phyloP scores from a whole-genome alignment of 1,140 invertebrate genomes.

The Drosophila murphyi region DNA sequence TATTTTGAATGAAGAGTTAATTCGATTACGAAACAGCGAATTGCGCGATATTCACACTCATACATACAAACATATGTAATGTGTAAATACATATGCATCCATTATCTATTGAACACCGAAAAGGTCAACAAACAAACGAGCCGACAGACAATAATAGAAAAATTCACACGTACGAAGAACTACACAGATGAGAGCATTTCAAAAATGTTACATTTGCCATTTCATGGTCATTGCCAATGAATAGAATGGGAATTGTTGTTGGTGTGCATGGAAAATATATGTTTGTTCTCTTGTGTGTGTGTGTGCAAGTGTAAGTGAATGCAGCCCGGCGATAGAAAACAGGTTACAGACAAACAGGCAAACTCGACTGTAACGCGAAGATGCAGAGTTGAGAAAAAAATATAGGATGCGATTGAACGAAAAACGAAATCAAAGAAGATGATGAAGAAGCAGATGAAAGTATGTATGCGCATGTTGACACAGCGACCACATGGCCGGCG shows the following conservation, averaged over 20 bases:
- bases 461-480: conserved; percentile 35
- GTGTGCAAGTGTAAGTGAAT: conserved; percentile 27
- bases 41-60: conserved; percentile 27
- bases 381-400: conserved; percentile 40
- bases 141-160: conserved; percentile 53
- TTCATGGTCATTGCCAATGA: conserved; percentile 77
- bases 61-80: conserved; percentile 11
- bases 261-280: conserved; percentile 35
- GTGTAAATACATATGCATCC: conserved; percentile 2
- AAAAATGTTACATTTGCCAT: conserved; percentile 50
- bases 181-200: conserved; percentile 34
- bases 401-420: conserved; percentile 63
- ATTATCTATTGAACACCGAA: conserved; percentile 52
- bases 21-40: conserved; percentile 33
- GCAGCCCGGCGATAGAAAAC: conserved; percentile 60
- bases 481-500: conserved; percentile 48
- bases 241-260: conserved; percentile 52
- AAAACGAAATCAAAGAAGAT: conserved; percentile 56
- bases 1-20: conserved; percentile 44
- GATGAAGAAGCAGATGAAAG: conserved; percentile 13
- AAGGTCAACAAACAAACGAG: conserved; percentile 70
- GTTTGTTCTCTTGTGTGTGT: conserved; percentile 23
- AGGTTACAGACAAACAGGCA: conserved; percentile 51
- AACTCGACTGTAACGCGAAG: conserved; percentile 26
- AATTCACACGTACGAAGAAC: conserved; percentile 60